Base-by-base conservation (phyloP, 2,888 invertebrate genomes). In the Idaea straminata region DNA sequence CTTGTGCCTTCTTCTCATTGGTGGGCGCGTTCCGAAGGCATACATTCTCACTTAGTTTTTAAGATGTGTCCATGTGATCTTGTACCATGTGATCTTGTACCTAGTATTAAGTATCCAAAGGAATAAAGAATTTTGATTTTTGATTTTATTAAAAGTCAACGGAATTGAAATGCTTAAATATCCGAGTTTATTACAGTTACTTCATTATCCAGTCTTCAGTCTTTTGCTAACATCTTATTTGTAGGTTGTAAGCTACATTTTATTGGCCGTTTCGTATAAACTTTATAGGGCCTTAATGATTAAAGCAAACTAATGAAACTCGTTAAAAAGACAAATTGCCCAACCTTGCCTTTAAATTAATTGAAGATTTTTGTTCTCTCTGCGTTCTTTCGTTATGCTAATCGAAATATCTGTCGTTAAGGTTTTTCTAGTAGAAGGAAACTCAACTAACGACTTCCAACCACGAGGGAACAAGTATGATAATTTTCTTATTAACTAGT, bases 311-410 rank as follows among this genome's bases (percentile, higher is more conserved):
- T 61, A 68, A 66, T 62, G 65, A 62, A 15, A 35, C 65, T 25
- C 65, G 62, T 59, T 62, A 61, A 35, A 59, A 66, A 61, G 64
- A 68, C 65, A 66, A 68, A 68, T 68, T 65, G 61, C 65, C 64
- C 36, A 38, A 64, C 62, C 63, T 68, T 60, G 61, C 61, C 60
- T 64, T 64, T 25, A 59, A 63, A 64, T 66, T 61, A 68, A 68
- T 66, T 68, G 62, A 64, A 57, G 61, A 59, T 59, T 59, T 59
- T 59, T 59, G 16, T 16, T 59, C 59, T 59, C 34, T 59, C 10
- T 61, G 36, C 38, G 16, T 13, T 61, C 63, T 57, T 61, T 63
- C 63, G 62, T 66, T 66, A 69, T 66, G 64, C 57, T 66, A 66
- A 69, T 66, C 59, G 59, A 59, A 59, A 59, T 16, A 59, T 59